Conservation (phyloP, 2,888 invertebrate genomes). For the Oconnorella tubifera region DNA sequence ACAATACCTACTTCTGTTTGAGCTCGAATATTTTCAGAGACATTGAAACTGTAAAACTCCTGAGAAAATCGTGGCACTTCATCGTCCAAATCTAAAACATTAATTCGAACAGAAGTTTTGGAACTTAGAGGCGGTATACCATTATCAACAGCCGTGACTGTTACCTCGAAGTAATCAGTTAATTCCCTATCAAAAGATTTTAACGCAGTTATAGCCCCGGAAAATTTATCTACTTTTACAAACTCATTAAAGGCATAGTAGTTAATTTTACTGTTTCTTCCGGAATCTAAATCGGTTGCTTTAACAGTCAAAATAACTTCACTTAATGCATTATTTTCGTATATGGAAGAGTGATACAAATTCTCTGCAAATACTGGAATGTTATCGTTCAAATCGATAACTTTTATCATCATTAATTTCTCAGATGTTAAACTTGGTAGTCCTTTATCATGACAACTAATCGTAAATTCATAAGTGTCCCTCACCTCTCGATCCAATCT, state of each 20-base stretch:
- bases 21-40: conserved; percentile 23
- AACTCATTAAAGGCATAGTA: too few relatives aligned
- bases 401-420: conserved; percentile 55
- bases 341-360: neutral
- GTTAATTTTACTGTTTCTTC: neutral
- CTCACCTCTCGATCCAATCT: conserved; percentile 43
- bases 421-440: conserved; percentile 70
- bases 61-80: conserved; percentile 26
- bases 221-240: conserved; percentile 19
- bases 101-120: conserved; percentile 17
- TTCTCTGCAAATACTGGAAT: conserved; percentile 8
- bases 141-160: conserved; percentile 27
- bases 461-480: conserved; percentile 47
- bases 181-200: conserved; percentile 27
- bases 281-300: conserved; percentile 13
- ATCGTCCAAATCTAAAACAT: conserved; percentile 30
- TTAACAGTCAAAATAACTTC: conserved; percentile 1
- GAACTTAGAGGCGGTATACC: conserved; percentile 23
- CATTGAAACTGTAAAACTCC: conserved; percentile 24
- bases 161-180: conserved; percentile 16
- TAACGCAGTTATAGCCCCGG: conserved; percentile 20
- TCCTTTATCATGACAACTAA: conserved; percentile 68
- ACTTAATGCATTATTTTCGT: conserved; percentile 12
- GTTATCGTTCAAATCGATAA: conserved; percentile 76
- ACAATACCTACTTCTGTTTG: conserved; percentile 8